Evolutionary conservation across 2,888 invertebrate genomes (phyloP), one percentile per base, ranked within the genome.

Genomic region (Caenorhabditis uteleia): DNA sequence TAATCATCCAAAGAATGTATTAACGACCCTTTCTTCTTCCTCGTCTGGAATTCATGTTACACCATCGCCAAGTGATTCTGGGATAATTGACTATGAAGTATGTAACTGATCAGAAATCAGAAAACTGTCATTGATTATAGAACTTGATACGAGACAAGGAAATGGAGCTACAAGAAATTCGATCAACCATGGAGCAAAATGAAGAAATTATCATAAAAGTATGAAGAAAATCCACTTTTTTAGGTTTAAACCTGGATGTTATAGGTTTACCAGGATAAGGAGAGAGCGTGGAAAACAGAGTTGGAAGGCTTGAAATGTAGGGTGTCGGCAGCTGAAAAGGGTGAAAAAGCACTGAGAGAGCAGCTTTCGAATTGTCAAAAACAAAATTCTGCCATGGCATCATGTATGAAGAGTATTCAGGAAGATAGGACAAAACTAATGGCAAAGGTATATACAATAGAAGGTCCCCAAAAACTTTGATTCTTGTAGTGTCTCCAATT

Each of bases 71-170:
- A 70, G 70, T 34, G 80, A 80, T 58, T 76, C 76, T n/a, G 80
- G 80, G 47, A 80, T 80, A 40, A 76, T 80, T 38, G 80, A 80
- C 49, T 81, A 74, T 58, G 80, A 80, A 68, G 77, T 77, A 33
- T 16, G 6, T 18, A 43, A 10, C 21, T 26, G 43, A 23, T 23
- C 18, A 31, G 10, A 14, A 44, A 7, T 27, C 7, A 38, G 12
- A 20, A 54, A 29, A 10, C 3, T 21, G 23, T 14, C 2, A 26
- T 21, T 40, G 36, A 27, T 16, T 16, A 23, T 42, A 78, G 75
- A 70, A 74, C 18, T 51, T 81, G 23, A 80, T 80, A 29, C 74
- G 78, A 18, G 80, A 81, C 55, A 82, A 82, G 48, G 82, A 82
- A 54, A 66, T 76, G 48, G 80, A 81, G 50, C 56, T 79, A 21